Evolutionary conservation across 1,140 invertebrate genomes (phyloP), one percentile per base, ranked within the genome.

Genomic region (Cataglyphis hispanica): DNA sequence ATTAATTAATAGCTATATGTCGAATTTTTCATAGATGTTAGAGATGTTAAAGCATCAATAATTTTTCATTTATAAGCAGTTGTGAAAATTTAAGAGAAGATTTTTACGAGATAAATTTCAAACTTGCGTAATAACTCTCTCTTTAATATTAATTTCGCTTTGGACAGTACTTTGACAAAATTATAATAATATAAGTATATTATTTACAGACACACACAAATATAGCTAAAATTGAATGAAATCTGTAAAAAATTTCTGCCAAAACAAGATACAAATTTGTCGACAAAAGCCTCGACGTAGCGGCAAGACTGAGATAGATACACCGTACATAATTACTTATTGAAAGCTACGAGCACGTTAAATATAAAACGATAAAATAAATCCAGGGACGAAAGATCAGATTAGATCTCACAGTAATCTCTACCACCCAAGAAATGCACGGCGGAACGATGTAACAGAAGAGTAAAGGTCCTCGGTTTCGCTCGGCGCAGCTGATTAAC

Each of bases 381-480:
- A 67, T 25, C 16, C 31, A 22, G 34, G n/a, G 76, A 37, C 76
- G 76, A 56, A 56, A 56, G 46, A 63, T 69, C 22, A 53, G 76
- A 78, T 78, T 67, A 80, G 31, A 67, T 69, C 46, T 80, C 77
- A 10, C 50, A 64, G 34, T 37, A 69, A 80, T 80, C 40, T 67
- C 22, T 40, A 69, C 46, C 76, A 69, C 43, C 43, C 31, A 25
- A 69, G 77, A 80, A 80, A 80, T 80, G 63, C 64, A 80, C 64
- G 56, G 13, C n/a, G 66, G 40, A 40, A 67, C 31, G 63, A 80
- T 78, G 61, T 53, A 67, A 66, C 63, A 13, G 22, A 69, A 69
- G 64, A 80, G 77, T 69, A 80, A 80, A 80, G 63, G 43, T 80
- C 76, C 63, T 27, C 50, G 46, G 64, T 69, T 80, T 80, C 22